Evolutionary conservation across 2,888 invertebrate genomes (phyloP).

Genomic region (Drosophila picticornis): DNA sequence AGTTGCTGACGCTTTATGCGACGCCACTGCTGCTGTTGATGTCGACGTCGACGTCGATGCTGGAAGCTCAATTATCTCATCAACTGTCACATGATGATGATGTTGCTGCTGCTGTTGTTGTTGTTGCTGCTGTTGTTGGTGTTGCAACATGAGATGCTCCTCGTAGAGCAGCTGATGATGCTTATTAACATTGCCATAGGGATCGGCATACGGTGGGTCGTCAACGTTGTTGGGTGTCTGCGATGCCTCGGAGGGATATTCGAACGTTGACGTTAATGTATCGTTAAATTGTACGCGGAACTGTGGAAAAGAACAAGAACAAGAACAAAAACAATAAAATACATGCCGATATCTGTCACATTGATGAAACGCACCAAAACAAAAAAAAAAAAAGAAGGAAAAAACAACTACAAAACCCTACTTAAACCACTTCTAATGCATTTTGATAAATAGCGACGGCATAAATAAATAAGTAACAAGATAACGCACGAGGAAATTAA

Average conservation of each 20-base stretch:
- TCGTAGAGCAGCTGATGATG: conserved; percentile 71
- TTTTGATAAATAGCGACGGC: conserved; percentile 63
- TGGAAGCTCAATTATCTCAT: conserved; percentile 84
- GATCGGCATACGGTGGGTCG: conserved; percentile 85
- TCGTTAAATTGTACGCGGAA: conserved; percentile 96
- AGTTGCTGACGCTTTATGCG: conserved; percentile 64
- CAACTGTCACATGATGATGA: conserved; percentile 83
- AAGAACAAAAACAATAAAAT: background rate
- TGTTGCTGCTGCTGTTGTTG: conserved; percentile 51
- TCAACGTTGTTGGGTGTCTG: conserved; percentile 87
- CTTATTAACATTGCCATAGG: conserved; percentile 72
- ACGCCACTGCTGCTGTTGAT: conserved; percentile 10
- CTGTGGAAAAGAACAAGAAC: conserved; percentile 86
- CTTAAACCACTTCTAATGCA: conserved; percentile 58
- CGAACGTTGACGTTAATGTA: conserved; percentile 93
- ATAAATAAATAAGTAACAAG: conserved; percentile 49
- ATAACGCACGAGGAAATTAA: conserved; percentile 47
- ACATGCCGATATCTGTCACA: conserved; percentile 48
- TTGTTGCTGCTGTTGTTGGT: conserved; percentile 49
- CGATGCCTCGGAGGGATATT: conserved; percentile 96
- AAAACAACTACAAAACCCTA: conserved; percentile 21
- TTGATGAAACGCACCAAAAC: conserved; percentile 65
- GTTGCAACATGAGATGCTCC: conserved; percentile 69
- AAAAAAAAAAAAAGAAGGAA: background rate
- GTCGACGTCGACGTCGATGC: conserved; percentile 59